Evolutionary conservation across 2,113 vertebrate species (phyloP).

Genomic region (Maccullochella peelii): DNA sequence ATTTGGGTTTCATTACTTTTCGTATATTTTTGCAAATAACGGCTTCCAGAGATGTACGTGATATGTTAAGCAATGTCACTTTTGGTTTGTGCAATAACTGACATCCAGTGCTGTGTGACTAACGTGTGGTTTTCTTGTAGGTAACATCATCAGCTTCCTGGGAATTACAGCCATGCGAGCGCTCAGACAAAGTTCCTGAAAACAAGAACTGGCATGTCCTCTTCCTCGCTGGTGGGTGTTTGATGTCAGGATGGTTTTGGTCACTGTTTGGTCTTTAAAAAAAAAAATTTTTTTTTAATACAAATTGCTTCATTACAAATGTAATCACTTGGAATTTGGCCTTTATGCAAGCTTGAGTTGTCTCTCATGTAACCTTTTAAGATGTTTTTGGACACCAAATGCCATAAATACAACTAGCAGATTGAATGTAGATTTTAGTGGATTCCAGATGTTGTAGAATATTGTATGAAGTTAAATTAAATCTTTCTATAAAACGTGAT

Average conservation of each 20-base stretch:
- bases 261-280: not conserved
- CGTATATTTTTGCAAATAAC: not conserved
- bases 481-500: not conserved
- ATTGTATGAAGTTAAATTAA: not conserved
- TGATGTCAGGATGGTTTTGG: not conserved
- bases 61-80: not conserved
- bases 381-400: not conserved
- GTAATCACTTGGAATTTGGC: not conserved
- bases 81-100: not conserved
- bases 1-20: conserved; percentile 81
- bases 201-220: conserved; percentile 97
- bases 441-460: not conserved
- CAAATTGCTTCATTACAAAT: not conserved
- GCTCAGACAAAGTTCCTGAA: conserved; percentile 97
- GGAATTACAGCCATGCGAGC: conserved; percentile 99
- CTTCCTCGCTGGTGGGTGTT: conserved; percentile 90
- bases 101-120: not conserved
- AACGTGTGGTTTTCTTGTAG: conserved; percentile 37
- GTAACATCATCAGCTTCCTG: conserved; percentile 95
- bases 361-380: not conserved
- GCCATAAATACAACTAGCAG: not conserved
- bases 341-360: not conserved
- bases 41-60: not conserved
- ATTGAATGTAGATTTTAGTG: not conserved
- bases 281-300: too few species aligned